Conservation (phyloP, 2,113 vertebrate genomes). For the Irena cyanogastra region DNA sequence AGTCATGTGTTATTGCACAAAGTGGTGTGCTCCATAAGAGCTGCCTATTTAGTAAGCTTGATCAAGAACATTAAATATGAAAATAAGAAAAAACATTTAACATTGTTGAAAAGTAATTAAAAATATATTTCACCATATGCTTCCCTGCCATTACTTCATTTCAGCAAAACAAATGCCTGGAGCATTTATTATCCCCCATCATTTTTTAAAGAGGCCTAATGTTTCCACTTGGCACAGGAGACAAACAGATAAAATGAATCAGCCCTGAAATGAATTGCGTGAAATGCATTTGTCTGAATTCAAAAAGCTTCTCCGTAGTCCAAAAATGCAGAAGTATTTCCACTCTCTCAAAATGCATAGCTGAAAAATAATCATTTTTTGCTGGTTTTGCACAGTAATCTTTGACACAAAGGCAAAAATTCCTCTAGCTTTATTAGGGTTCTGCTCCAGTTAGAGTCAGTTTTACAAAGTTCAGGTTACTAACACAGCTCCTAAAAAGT, state of each 20-base stretch:
- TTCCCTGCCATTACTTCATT: constrained; percentile 63
- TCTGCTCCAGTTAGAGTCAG: neutral
- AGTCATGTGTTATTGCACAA: constrained; percentile 67
- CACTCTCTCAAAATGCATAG: neutral
- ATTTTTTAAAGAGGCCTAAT: constrained; percentile 74
- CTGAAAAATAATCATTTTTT: constrained; percentile 16
- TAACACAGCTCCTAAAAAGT: neutral
- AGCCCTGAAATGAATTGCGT: constrained; percentile 58
- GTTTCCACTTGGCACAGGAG: constrained; percentile 62
- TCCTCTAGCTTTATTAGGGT: neutral
- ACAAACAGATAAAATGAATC: constrained; percentile 66
- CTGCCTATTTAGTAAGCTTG: constrained; percentile 55
- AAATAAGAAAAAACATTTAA: constrained; percentile 74
- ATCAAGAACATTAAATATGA: constrained; percentile 75
- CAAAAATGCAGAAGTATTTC: neutral
- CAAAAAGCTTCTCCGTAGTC: constrained; percentile 43
- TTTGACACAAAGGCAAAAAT: neutral
- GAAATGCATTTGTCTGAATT: constrained; percentile 58
- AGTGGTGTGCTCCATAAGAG: constrained; percentile 54
- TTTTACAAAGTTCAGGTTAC: neutral
- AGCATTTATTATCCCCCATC: constrained; percentile 71
- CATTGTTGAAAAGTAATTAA: constrained; percentile 80
- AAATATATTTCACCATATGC: constrained; percentile 79
- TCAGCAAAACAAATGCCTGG: constrained; percentile 72
- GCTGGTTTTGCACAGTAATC: neutral